Percentiles rank a stretch among this genome's conserved stretches.
These are phyloP conservation scores for Chloebia gouldiae DNA, from an alignment of 2,113 vertebrate species.

Conservation along the genomic window DNA sequence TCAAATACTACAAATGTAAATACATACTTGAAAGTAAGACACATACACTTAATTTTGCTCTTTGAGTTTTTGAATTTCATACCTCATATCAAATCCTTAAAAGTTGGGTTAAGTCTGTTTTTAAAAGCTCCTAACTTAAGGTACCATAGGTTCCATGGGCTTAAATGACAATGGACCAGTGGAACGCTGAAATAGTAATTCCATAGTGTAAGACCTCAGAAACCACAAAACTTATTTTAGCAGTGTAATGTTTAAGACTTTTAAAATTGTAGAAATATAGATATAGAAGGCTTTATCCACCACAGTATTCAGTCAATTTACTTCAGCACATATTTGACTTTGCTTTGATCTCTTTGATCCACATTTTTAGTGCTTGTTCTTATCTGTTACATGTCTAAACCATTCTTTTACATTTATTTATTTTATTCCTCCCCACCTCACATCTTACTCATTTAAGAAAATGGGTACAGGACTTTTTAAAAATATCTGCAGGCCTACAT, in stretches of 20 bases:
- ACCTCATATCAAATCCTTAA: background rate
- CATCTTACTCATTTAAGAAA: background rate
- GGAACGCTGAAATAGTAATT: background rate
- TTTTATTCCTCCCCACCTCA: accelerated
- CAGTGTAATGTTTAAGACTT: background rate
- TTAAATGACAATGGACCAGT: background rate
- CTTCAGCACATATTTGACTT: background rate
- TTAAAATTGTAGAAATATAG: background rate
- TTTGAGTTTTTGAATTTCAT: background rate
- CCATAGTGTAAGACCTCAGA: background rate
- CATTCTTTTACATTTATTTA: background rate
- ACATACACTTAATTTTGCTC: background rate
- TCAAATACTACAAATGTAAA: background rate
- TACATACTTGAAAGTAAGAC: background rate
- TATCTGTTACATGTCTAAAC: background rate
- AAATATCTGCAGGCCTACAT: background rate
- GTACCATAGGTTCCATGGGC: background rate
- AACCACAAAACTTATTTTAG: background rate
- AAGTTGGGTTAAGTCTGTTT: background rate
- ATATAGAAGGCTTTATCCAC: background rate
- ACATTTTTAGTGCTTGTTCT: background rate
- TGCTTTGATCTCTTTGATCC: background rate
- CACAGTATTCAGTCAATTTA: background rate
- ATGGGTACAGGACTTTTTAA: background rate
- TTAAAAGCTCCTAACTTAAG: background rate